Evolutionary conservation across 2,888 invertebrate genomes (phyloP).

Genomic region (Drosophila pegasa): DNA sequence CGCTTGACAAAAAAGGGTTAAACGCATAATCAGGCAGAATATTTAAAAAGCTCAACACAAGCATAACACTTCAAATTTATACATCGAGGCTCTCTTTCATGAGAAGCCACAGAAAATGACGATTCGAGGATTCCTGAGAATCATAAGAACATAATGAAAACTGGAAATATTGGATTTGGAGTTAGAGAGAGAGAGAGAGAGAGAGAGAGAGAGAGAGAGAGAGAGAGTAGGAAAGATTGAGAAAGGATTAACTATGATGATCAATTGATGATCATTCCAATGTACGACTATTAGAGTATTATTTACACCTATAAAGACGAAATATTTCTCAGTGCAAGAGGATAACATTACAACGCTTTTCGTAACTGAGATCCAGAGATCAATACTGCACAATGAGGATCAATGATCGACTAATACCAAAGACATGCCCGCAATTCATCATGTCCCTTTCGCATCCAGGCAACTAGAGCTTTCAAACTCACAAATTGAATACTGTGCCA

Average conservation of each 20-base stretch:
- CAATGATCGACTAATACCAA: neutral
- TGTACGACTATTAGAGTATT: no score
- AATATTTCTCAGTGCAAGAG: no score
- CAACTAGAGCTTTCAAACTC: conserved; percentile 12
- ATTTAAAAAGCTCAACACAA: neutral
- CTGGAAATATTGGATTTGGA: neutral
- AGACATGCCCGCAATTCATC: conserved; percentile 1
- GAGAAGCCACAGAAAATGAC: neutral
- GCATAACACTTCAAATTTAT: neutral
- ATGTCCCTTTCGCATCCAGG: neutral
- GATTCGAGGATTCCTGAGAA: neutral
- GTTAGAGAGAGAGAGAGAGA: neutral
- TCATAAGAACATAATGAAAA: neutral
- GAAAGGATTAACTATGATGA: neutral
- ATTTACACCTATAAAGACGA: no score
- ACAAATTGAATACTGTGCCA: conserved; percentile 29
- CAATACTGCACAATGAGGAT: neutral
- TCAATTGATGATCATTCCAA: neutral
- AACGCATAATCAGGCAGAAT: neutral
- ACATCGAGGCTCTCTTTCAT: neutral
- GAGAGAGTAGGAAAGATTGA: neutral
- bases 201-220: neutral
- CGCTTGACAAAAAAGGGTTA: neutral
- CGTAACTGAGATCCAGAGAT: neutral
- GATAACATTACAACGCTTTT: no score